These are phyloP conservation scores for Eudyptes chrysolophus DNA, from an alignment of 2,113 vertebrate genomes.

Conservation along the genomic window DNA sequence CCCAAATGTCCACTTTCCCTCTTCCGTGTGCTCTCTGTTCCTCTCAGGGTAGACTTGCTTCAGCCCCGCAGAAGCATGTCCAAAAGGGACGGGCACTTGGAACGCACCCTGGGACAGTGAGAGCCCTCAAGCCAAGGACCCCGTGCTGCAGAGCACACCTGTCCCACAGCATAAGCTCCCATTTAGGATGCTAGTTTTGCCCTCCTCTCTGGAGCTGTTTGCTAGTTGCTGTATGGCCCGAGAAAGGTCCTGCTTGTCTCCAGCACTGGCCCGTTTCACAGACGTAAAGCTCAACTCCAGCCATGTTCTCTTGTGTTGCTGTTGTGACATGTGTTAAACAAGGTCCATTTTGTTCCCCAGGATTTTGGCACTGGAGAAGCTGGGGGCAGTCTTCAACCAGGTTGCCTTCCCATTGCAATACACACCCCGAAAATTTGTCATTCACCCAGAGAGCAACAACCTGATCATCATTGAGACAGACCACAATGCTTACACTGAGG, in stretches of 20 bases:
- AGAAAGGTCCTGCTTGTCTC: background rate
- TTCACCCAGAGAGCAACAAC: constrained; percentile 96
- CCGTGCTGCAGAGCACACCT: fast-evolving
- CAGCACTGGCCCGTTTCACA: background rate
- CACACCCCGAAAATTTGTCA: constrained; percentile 96
- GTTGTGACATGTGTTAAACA: no score
- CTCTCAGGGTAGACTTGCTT: background rate
- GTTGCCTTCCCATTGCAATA: constrained; percentile 96
- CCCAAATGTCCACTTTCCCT: background rate
- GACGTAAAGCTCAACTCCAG: background rate
- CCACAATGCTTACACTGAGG: constrained; percentile 97
- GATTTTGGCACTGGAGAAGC: constrained; percentile 96
- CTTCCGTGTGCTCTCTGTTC: background rate
- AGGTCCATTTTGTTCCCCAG: constrained; percentile 62
- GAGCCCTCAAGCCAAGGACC: background rate
- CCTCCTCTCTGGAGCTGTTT: background rate
- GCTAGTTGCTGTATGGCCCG: background rate
- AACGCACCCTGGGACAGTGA: background rate
- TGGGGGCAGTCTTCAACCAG: constrained; percentile 98
- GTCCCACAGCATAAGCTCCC: background rate
- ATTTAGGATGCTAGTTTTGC: background rate
- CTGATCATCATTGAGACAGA: constrained; percentile 95
- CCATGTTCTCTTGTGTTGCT: background rate
- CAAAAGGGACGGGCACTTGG: background rate
- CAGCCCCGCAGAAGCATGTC: background rate